A percentile compares a stretch with the other conserved stretches of the same genome.
These are phyloP conservation scores for Drosophila ogumai DNA, from an alignment of 1,140 invertebrate genomes.

Conservation along the genomic window DNA sequence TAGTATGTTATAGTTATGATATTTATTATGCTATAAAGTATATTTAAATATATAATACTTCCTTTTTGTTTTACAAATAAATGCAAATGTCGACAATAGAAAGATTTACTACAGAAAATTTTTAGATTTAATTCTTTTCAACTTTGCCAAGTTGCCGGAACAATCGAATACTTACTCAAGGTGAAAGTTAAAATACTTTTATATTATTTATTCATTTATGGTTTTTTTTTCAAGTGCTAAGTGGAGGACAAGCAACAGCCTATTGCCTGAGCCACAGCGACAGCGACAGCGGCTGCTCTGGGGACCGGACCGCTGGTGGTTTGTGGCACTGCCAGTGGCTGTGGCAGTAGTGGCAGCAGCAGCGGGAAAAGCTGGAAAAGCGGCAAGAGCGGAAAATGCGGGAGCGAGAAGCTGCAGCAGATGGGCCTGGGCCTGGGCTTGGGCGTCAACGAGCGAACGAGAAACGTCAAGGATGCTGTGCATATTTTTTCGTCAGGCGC, in stretches of 20 bases:
- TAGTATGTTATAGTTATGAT: too few relatives aligned
- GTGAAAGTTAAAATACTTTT: too few relatives aligned
- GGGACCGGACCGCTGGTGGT: slow-evolving; percentile 44
- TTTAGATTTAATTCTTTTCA: background rate
- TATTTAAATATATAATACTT: too few relatives aligned
- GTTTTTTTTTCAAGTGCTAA: slow-evolving; percentile 25
- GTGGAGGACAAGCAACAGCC: slow-evolving; percentile 37
- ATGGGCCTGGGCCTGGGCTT: slow-evolving; percentile 29
- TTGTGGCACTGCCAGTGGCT: slow-evolving; percentile 24
- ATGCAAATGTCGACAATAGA: too few relatives aligned
- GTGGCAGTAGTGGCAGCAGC: background rate
- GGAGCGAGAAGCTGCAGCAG: slow-evolving; percentile 19
- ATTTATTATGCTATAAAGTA: too few relatives aligned
- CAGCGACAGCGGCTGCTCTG: slow-evolving; percentile 38
- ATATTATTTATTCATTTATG: background rate
- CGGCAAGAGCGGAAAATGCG: slow-evolving; percentile 3
- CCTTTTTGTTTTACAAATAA: too few relatives aligned
- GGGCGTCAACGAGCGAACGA: slow-evolving; percentile 78
- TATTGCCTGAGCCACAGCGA: slow-evolving; percentile 43
- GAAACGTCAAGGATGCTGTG: slow-evolving; percentile 79
- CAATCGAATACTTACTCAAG: background rate
- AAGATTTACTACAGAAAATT: background rate
- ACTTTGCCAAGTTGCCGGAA: background rate
- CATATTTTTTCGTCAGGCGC: slow-evolving; percentile 61
- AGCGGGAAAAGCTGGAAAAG: slow-evolving; percentile 1